A percentile compares a stretch with the other conserved stretches of the same genome.
phyloP scores from a whole-genome alignment of 2,888 invertebrate species.

The Cepaea hortensis region DNA sequence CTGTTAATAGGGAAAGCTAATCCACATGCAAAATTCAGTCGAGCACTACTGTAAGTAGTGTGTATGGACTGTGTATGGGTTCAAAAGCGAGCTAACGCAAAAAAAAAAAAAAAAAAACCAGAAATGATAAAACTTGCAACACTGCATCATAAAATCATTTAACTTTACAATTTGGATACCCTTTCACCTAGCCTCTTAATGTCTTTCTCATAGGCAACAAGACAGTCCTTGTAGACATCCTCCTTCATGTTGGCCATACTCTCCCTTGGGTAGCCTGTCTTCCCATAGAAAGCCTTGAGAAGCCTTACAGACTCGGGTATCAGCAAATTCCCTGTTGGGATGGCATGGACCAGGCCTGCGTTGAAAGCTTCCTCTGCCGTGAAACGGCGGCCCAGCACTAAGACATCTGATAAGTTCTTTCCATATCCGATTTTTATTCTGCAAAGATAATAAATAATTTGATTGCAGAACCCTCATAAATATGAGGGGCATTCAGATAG shows the following conservation, averaged over 20 bases:
- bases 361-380: conserved; percentile 47
- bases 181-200: neutral
- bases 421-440: conserved; percentile 43
- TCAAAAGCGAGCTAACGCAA: too few species aligned
- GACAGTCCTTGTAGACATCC: conserved; percentile 38
- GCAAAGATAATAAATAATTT: neutral
- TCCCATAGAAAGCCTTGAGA: conserved; percentile 40
- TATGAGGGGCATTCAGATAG: too few species aligned
- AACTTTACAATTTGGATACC: conserved; percentile 15
- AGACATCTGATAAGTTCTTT: conserved; percentile 21
- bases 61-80: too few species aligned
- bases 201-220: conserved; percentile 23
- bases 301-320: conserved; percentile 34
- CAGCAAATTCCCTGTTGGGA: conserved; percentile 8
- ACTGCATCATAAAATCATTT: neutral
- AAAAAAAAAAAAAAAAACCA: neutral
- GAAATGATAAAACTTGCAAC: neutral
- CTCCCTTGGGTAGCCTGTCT: conserved; percentile 44
- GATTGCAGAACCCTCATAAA: too few species aligned
- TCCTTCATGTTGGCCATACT: conserved; percentile 46
- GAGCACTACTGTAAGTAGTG: too few species aligned
- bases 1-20: too few species aligned
- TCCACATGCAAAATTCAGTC: too few species aligned
- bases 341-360: conserved; percentile 36
- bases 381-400: conserved; percentile 41